Percentiles rank a stretch among this genome's conserved stretches.
These are phyloP conservation scores for Cavia aperea DNA, from an alignment of 2,113 vertebrate genomes.

Conservation along the genomic window DNA sequence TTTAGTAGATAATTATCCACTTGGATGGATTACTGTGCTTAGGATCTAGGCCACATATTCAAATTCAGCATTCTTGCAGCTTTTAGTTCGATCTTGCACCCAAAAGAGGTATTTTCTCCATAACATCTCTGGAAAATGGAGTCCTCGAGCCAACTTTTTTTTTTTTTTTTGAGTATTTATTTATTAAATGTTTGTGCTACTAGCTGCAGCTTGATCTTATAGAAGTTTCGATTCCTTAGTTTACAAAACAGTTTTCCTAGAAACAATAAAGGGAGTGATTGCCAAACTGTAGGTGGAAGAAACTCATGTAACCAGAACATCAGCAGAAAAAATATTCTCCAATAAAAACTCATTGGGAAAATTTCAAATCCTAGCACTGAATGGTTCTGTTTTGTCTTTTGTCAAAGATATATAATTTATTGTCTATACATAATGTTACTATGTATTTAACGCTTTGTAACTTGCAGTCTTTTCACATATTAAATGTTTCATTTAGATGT, in stretches of 20 bases:
- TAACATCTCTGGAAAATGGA: constrained; percentile 23
- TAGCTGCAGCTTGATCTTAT: constrained; percentile 4
- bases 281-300: not conserved
- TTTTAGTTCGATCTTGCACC: constrained; percentile 35
- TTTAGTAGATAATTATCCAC: constrained; percentile 13
- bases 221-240: not conserved
- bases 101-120: constrained; percentile 27
- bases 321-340: not conserved
- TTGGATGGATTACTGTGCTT: not conserved
- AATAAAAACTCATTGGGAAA: not conserved
- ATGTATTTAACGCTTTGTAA: constrained; percentile 6
- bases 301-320: not conserved
- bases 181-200: not conserved
- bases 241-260: not conserved
- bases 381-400: constrained; percentile 22
- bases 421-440: not conserved
- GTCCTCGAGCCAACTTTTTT: not conserved
- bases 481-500: not conserved
- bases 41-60: not conserved
- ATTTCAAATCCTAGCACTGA: not conserved
- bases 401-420: not conserved
- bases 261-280: not conserved
- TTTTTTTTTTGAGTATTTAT: not conserved
- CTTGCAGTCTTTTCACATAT: not conserved
- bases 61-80: constrained; percentile 25